Percentiles rank a stretch among this genome's conserved stretches.
Evolutionary conservation across 2,113 vertebrate genomes (phyloP).

Genomic region (Rhadina sibilatrix): DNA sequence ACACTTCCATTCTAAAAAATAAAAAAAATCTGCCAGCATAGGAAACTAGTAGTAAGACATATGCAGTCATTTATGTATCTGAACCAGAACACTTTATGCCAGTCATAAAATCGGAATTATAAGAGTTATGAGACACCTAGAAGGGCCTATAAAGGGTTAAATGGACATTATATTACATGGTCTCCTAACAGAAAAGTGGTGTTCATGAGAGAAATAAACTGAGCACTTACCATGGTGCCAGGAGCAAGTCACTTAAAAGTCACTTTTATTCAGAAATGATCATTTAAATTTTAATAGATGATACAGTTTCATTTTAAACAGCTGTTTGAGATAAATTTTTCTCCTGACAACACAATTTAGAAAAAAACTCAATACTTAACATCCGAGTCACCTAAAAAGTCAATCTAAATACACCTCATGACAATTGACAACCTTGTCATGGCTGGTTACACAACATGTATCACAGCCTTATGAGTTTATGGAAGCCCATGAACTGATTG

Average conservation of each 20-base stretch:
- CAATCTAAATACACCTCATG: conserved; percentile 39
- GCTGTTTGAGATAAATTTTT: conserved; percentile 27
- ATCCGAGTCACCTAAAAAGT: conserved; percentile 4
- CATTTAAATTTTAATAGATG: neutral
- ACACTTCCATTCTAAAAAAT: neutral
- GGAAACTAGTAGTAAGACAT: neutral
- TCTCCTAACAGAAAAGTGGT: neutral
- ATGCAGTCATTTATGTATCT: neutral
- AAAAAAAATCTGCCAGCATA: neutral
- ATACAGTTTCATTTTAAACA: neutral
- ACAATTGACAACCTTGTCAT: conserved; percentile 42
- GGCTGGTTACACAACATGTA: conserved; percentile 51
- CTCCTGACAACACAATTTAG: conserved; percentile 8
- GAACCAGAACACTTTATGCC: neutral
- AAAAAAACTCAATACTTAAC: conserved; percentile 28
- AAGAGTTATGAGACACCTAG: neutral
- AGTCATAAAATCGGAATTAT: neutral
- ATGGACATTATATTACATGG: neutral
- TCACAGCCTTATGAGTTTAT: neutral
- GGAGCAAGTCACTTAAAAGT: conserved; percentile 33
- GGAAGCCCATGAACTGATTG: neutral
- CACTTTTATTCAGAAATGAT: conserved; percentile 38
- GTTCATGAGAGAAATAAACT: conserved; percentile 16
- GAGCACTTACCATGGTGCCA: neutral
- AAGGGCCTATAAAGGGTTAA: conserved; percentile 13